phyloP scores from a whole-genome alignment of 2,797 vertebrate species.

The Danio jaintianensis region DNA sequence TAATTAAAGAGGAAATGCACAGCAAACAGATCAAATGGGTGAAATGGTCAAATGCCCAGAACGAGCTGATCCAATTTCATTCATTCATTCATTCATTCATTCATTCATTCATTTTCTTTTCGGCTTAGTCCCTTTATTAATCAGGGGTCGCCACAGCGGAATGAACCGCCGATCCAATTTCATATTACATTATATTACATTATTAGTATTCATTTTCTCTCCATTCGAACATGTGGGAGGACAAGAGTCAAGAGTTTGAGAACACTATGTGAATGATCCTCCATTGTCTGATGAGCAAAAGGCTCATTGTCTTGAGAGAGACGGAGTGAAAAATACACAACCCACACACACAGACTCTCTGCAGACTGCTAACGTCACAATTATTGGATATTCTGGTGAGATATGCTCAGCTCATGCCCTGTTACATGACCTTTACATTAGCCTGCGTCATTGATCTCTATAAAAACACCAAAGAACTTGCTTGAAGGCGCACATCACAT shows the following conservation, averaged over 20 bases:
- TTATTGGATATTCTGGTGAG: conserved; percentile 47
- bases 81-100: too few species aligned
- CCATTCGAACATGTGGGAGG: conserved; percentile 35
- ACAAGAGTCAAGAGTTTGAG: conserved; percentile 43
- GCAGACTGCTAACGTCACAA: conserved; percentile 26
- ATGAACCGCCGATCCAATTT: too few species aligned
- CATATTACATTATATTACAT: background rate
- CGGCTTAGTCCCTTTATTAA: too few species aligned
- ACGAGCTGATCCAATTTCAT: background rate
- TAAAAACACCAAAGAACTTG: conserved; percentile 30
- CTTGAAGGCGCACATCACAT: background rate
- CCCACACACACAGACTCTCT: conserved; percentile 51
- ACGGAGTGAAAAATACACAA: conserved; percentile 39
- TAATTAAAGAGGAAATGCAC: background rate
- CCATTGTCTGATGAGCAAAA: conserved; percentile 53
- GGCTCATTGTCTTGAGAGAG: conserved; percentile 44
- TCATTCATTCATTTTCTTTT: too few species aligned
- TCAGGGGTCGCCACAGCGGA: too few species aligned
- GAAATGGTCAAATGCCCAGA: background rate
- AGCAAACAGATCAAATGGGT: background rate
- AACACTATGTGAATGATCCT: conserved; percentile 59
- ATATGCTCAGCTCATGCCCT: background rate
- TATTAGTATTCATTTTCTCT: background rate
- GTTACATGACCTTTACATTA: conserved; percentile 36
- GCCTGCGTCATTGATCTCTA: conserved; percentile 26